Conservation (phyloP, 2,113 vertebrate genomes). For the Leptobrachium ailaonicum region DNA sequence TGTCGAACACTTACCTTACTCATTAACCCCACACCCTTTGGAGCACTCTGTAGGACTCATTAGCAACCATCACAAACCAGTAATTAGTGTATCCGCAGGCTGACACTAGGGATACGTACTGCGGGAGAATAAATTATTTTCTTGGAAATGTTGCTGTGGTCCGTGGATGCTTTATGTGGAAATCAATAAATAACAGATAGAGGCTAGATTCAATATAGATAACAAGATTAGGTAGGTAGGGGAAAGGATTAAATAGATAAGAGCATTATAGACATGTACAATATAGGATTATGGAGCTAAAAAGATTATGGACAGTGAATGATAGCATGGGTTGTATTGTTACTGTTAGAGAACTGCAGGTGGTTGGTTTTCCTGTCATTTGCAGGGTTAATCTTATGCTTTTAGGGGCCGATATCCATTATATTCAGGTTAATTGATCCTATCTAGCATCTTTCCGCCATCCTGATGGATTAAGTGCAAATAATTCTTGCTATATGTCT, state of each 20-base stretch:
- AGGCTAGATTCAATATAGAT: constrained; percentile 48
- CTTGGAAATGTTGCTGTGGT: constrained; percentile 28
- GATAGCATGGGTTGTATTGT: constrained; percentile 26
- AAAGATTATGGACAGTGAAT: constrained; percentile 39
- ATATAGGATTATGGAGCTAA: constrained; percentile 45
- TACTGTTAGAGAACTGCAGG: constrained; percentile 1
- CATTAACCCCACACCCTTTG: constrained; percentile 4
- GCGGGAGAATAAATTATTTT: constrained; percentile 30
- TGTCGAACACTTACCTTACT: background rate
- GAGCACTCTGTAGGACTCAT: background rate
- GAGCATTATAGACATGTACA: constrained; percentile 46
- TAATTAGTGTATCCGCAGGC: constrained; percentile 14
- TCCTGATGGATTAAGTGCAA: constrained; percentile 13
- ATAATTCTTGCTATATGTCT: background rate
- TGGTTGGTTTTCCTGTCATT: background rate
- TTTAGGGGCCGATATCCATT: background rate
- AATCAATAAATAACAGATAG: constrained; percentile 46
- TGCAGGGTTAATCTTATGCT: background rate
- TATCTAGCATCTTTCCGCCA: background rate
- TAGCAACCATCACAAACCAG: background rate
- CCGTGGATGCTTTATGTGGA: constrained; percentile 40
- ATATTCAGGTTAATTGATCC: background rate
- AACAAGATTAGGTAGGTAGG: constrained; percentile 43
- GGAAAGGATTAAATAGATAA: constrained; percentile 47
- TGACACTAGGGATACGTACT: background rate